Conservation (phyloP, 2,113 vertebrate species). For the Hyperoodon ampullatus region DNA sequence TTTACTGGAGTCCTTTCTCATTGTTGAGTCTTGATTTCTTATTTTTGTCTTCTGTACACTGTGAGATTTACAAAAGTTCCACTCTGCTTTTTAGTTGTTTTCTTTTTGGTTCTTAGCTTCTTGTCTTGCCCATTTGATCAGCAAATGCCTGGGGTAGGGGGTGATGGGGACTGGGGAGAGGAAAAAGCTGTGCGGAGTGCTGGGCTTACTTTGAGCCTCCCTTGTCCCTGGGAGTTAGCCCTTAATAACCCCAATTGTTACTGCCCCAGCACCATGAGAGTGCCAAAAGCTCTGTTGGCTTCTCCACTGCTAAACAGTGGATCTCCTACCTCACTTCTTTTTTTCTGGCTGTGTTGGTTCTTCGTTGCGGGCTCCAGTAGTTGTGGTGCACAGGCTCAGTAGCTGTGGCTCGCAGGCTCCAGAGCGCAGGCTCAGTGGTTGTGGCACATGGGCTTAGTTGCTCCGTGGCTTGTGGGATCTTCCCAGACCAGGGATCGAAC, state of each 20-base stretch:
- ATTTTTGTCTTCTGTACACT: background rate
- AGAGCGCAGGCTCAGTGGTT: no score
- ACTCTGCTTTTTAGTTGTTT: background rate
- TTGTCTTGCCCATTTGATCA: background rate
- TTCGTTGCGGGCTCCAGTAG: no score
- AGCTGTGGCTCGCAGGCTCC: no score
- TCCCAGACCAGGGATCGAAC: no score
- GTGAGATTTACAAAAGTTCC: background rate
- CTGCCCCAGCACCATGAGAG: background rate
- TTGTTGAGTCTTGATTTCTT: background rate
- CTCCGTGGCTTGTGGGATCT: no score
- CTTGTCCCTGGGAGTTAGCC: background rate
- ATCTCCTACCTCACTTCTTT: background rate
- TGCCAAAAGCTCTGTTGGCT: background rate
- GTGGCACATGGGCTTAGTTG: no score
- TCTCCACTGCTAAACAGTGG: background rate
- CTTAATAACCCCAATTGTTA: background rate
- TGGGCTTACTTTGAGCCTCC: background rate
- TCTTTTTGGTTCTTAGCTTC: background rate
- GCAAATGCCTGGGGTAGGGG: background rate
- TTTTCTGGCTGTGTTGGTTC: no score
- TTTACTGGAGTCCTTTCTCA: background rate
- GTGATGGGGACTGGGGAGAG: background rate
- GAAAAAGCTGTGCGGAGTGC: background rate
- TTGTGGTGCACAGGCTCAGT: no score